phyloP scores from a whole-genome alignment of 2,888 invertebrate species.

The Serripes groenlandicus region DNA sequence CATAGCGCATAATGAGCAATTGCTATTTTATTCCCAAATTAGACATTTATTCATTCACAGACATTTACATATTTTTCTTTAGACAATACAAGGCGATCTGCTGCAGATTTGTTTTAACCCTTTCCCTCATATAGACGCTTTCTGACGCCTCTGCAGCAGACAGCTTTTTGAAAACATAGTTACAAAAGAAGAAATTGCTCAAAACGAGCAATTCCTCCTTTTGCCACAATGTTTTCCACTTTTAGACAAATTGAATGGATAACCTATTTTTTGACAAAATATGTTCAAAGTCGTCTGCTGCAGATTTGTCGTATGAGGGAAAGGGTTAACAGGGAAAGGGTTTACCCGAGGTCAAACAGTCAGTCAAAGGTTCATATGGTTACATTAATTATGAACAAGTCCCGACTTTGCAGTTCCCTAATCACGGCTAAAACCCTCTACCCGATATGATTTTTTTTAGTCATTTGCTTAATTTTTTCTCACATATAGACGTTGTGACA shows the following conservation, averaged over 20 bases:
- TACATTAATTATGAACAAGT: not conserved
- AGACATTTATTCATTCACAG: not conserved
- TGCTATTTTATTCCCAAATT: not conserved
- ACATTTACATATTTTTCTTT: not conserved
- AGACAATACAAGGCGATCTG: not conserved
- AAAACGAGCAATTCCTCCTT: not conserved
- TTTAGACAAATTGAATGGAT: not conserved
- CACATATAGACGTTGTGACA: not conserved
- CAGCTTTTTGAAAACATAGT: not conserved
- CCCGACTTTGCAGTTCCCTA: no score
- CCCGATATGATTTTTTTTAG: no score
- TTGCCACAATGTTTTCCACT: not conserved
- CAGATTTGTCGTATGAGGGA: not conserved
- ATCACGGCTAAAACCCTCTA: no score
- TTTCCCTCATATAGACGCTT: not conserved
- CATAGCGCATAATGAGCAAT: not conserved
- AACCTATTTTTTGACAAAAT: not conserved
- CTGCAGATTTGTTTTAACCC: not conserved
- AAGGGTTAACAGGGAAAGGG: not conserved
- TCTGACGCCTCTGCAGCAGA: not conserved
- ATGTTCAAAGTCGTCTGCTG: not conserved
- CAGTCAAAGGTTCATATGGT: not conserved
- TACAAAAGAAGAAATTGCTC: constrained; percentile 7
- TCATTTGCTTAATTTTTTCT: no score
- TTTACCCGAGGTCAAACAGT: not conserved